Conservation (phyloP, 92 coral and sea anemone genomes). For the Epizoanthus rinbou region DNA sequence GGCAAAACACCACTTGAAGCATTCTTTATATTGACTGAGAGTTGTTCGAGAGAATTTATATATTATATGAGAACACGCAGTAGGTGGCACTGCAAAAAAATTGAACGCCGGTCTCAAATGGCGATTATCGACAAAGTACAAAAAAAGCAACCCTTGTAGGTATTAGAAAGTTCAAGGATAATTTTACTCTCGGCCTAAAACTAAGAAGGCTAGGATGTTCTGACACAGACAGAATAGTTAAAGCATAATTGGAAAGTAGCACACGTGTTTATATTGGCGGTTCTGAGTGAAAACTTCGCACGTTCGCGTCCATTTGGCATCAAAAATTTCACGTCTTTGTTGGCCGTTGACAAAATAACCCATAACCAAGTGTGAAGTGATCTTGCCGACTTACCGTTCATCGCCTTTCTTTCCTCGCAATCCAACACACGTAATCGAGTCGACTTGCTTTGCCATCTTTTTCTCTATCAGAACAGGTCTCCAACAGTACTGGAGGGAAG, state of each 20-base stretch:
- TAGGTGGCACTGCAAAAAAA: slow-evolving; percentile 29
- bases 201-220: background rate
- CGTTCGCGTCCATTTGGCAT: slow-evolving; percentile 15
- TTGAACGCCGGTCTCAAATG: slow-evolving; percentile 2
- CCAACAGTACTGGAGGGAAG: background rate
- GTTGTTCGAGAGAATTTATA: slow-evolving; percentile 19
- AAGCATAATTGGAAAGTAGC: background rate
- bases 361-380: background rate
- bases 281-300: slow-evolving; percentile 1
- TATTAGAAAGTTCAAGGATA: slow-evolving; percentile 4
- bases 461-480: slow-evolving; percentile 11
- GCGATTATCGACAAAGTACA: slow-evolving; percentile 5
- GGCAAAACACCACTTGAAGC: slow-evolving; percentile 25
- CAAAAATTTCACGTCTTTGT: slow-evolving; percentile 36
- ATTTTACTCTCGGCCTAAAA: background rate
- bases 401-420: slow-evolving; percentile 8
- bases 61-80: slow-evolving; percentile 18
- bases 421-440: background rate
- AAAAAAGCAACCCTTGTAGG: background rate
- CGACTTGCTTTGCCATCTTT: slow-evolving; percentile 34
- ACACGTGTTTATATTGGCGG: slow-evolving; percentile 25
- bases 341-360: background rate
- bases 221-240: background rate
- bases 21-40: slow-evolving; percentile 37
- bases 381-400: slow-evolving; percentile 22